A percentile compares a stretch with the other conserved stretches of the same genome.
These are phyloP conservation scores for Bacillus rossius DNA, from an alignment of 1,140 invertebrate species.

Conservation along the genomic window DNA sequence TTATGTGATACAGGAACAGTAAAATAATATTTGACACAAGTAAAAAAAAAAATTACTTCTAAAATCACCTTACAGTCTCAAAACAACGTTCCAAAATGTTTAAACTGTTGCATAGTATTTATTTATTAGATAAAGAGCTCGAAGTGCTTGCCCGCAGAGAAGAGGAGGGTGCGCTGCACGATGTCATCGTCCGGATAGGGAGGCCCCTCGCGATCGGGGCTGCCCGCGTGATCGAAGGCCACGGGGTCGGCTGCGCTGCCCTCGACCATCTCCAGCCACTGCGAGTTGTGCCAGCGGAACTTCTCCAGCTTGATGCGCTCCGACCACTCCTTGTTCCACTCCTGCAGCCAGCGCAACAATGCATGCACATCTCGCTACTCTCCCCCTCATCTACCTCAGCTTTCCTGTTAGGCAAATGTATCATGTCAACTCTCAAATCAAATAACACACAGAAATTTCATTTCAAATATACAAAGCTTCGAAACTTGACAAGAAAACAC, in stretches of 20 bases:
- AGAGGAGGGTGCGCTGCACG: constrained; percentile 59
- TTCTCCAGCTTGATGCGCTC: constrained; percentile 89
- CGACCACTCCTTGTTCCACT: constrained; percentile 87
- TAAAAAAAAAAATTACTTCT: no score
- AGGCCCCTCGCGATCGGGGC: constrained; percentile 50
- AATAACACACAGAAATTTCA: not conserved
- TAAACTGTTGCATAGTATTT: no score
- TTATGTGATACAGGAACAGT: no score
- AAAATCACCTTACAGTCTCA: no score
- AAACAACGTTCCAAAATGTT: no score
- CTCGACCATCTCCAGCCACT: constrained; percentile 96
- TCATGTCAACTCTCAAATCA: not conserved
- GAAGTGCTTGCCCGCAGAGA: constrained; percentile 52
- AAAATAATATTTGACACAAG: no score
- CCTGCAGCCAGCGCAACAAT: constrained; percentile 40
- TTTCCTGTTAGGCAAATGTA: no score
- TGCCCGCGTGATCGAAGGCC: constrained; percentile 1
- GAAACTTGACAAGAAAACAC: not conserved
- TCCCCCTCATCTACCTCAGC: no score
- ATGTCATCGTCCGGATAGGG: constrained; percentile 66
- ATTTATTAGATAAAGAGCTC: no score
- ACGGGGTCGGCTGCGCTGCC: constrained; percentile 35
- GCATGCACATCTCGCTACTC: no score
- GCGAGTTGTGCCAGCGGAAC: constrained; percentile 93
- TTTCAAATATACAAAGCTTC: not conserved